Percentiles rank a stretch among this genome's conserved stretches.
Conservation (phyloP, 2,797 vertebrate species). For the Tenualosa ilisha region DNA sequence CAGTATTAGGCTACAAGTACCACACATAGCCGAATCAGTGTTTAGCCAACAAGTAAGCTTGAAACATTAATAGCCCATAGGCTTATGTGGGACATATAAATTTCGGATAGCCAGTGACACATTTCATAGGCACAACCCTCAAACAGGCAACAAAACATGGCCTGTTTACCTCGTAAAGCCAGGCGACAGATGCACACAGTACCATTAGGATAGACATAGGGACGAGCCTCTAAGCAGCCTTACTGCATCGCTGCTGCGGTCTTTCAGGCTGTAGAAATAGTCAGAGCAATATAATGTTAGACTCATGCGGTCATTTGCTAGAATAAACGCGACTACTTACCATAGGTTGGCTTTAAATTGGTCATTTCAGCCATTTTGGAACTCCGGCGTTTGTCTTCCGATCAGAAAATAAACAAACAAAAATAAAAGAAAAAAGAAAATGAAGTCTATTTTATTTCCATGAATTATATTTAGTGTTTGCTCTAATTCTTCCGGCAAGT, state of each 20-base stretch:
- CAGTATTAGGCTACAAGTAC: not conserved
- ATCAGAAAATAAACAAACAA: constrained; percentile 40
- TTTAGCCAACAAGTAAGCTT: not conserved
- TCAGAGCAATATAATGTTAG: not conserved
- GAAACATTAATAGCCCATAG: not conserved
- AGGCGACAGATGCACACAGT: not conserved
- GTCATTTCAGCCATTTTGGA: constrained; percentile 60
- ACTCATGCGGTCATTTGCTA: constrained; percentile 13
- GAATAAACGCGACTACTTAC: constrained; percentile 47
- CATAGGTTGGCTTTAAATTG: constrained; percentile 58
- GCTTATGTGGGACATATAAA: not conserved
- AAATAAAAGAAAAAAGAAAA: constrained; percentile 43
- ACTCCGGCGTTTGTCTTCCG: constrained; percentile 32
- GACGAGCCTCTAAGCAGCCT: not conserved
- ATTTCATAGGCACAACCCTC: not conserved
- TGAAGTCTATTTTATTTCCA: constrained; percentile 56
- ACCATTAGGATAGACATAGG: not conserved
- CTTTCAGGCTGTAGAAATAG: not conserved
- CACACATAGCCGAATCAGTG: not conserved
- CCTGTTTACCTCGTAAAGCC: not conserved
- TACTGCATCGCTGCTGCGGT: not conserved
- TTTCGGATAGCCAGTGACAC: not conserved
- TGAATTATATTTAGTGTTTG: constrained; percentile 41
- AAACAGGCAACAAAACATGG: not conserved
- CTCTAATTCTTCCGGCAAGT: constrained; percentile 15